Conservation (phyloP, 2,113 vertebrate genomes). For the Ellobius talpinus region DNA sequence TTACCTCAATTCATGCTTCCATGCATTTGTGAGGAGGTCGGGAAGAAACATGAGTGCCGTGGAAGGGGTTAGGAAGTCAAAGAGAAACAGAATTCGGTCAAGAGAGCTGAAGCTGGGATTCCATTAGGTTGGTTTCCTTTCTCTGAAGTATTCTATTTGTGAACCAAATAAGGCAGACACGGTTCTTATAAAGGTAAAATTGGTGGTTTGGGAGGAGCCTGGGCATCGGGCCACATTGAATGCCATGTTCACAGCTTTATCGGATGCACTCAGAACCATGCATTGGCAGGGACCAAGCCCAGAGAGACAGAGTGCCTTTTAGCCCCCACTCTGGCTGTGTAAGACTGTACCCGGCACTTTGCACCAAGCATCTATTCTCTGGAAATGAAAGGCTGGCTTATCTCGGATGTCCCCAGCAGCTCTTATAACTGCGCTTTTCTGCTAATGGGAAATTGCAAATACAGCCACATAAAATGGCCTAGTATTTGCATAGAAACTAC, state of each 20-base stretch:
- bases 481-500: background rate
- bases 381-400: constrained; percentile 43
- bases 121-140: constrained; percentile 27
- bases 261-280: background rate
- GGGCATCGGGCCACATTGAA: background rate
- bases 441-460: constrained; percentile 19
- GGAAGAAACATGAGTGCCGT: constrained; percentile 74
- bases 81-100: constrained; percentile 68
- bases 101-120: constrained; percentile 67
- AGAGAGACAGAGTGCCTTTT: background rate
- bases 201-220: constrained; percentile 4
- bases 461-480: background rate
- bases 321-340: background rate
- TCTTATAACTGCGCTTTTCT: constrained; percentile 22
- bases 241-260: background rate
- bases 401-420: background rate
- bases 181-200: background rate
- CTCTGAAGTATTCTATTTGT: constrained; percentile 32
- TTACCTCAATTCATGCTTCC: background rate
- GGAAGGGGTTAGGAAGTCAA: constrained; percentile 71
- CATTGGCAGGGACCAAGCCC: background rate
- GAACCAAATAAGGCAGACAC: constrained; percentile 36
- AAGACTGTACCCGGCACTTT: background rate
- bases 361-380: background rate
- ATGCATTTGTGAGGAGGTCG: constrained; percentile 49